phyloP scores from a whole-genome alignment of 1,140 invertebrate species.

The Bombus pyrosoma region DNA sequence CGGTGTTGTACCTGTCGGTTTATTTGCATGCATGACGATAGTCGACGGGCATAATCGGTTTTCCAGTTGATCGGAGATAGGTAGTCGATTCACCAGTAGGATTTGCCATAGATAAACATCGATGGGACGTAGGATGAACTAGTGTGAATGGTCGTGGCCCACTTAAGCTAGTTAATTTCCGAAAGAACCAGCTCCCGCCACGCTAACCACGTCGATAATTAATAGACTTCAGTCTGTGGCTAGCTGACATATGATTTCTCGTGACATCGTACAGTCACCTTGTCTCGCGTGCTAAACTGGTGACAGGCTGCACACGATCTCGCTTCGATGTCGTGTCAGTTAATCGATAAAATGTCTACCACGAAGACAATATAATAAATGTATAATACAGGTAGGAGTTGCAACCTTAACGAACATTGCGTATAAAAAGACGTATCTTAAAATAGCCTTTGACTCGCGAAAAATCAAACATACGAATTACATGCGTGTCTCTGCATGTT shows the following conservation, averaged over 20 bases:
- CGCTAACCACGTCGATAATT: conserved; percentile 33
- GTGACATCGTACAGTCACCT: not conserved
- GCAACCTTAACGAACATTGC: no score
- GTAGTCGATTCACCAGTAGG: not conserved
- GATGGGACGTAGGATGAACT: not conserved
- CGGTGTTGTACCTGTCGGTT: not conserved
- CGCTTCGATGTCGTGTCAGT: not conserved
- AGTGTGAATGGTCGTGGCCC: conserved; percentile 15
- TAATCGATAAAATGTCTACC: not conserved
- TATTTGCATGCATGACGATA: conserved; percentile 23
- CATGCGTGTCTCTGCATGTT: no score
- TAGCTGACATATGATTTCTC: conserved; percentile 32
- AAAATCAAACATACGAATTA: no score
- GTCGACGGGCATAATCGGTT: conserved; percentile 9
- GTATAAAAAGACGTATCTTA: no score
- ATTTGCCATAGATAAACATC: conserved; percentile 30
- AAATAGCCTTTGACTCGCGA: no score
- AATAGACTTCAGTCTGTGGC: conserved; percentile 39
- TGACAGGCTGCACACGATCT: not conserved
- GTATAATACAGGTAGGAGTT: not conserved
- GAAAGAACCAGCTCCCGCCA: conserved; percentile 19
- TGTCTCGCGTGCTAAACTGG: not conserved
- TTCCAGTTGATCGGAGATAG: conserved; percentile 17
- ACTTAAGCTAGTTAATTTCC: conserved; percentile 33
- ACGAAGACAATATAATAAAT: not conserved